phyloP scores from a whole-genome alignment of 1,140 invertebrate genomes.

The Drosophila busckii region DNA sequence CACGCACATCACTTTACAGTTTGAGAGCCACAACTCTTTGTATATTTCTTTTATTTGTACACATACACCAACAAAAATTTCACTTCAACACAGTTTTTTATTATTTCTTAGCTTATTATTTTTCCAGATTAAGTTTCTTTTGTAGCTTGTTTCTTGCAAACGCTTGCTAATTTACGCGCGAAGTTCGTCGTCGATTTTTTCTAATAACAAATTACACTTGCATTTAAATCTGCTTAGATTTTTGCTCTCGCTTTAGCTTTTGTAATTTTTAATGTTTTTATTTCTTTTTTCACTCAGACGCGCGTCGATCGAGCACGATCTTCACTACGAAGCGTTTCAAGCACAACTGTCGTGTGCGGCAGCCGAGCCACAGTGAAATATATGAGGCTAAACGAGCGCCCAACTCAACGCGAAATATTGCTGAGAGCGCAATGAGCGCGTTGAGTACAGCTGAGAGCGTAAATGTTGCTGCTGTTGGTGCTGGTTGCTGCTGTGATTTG shows the following conservation, averaged over 20 bases:
- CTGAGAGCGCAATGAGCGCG: slow-evolving; percentile 24
- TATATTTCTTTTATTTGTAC: slow-evolving; percentile 14
- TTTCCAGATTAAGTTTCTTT: slow-evolving; percentile 34
- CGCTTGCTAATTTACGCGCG: slow-evolving; percentile 72
- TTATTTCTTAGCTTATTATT: slow-evolving; percentile 20
- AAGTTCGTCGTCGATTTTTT: slow-evolving; percentile 50
- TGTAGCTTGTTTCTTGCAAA: slow-evolving; percentile 67
- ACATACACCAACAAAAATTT: slow-evolving; percentile 50
- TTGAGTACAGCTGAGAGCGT: slow-evolving; percentile 46
- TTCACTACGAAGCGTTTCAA: slow-evolving; percentile 76
- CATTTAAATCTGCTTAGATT: slow-evolving; percentile 21
- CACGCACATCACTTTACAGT: slow-evolving; percentile 69
- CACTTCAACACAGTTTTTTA: slow-evolving; percentile 38
- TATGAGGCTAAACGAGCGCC: slow-evolving; percentile 35
- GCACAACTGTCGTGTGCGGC: slow-evolving; percentile 69
- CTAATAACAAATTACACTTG: slow-evolving; percentile 52
- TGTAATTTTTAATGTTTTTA: slow-evolving; percentile 9
- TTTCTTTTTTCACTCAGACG: slow-evolving; percentile 23
- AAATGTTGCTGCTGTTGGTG: slow-evolving; percentile 15
- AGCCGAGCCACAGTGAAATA: slow-evolving; percentile 57
- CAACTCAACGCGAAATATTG: slow-evolving; percentile 12
- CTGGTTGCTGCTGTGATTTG: slow-evolving; percentile 49
- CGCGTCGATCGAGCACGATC: slow-evolving; percentile 66
- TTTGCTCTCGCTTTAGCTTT: slow-evolving; percentile 10
- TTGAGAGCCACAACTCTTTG: slow-evolving; percentile 45